Evolutionary conservation across 2,797 vertebrate species (phyloP).

Genomic region (Adelosebastes latens): DNA sequence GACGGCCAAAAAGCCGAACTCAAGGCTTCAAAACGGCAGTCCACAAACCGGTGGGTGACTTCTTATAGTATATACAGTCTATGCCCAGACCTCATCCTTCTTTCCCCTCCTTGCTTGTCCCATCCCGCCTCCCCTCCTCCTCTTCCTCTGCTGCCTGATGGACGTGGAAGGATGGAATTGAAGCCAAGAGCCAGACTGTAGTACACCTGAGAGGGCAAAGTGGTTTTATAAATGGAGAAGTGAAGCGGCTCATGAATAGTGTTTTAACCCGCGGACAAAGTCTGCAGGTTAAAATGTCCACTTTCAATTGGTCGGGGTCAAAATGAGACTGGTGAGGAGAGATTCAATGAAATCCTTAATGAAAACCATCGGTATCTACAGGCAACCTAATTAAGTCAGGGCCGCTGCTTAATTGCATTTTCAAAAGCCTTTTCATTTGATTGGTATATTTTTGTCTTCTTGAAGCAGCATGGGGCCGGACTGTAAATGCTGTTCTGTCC

Average conservation of each 20-base stretch:
- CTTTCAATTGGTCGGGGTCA: conserved; percentile 61
- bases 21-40: no score
- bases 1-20: no score
- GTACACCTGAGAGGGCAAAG: conserved; percentile 58
- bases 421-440: conserved; percentile 69
- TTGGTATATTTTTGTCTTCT: conserved; percentile 63
- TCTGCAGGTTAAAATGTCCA: conserved; percentile 58
- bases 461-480: conserved; percentile 33
- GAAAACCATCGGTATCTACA: conserved; percentile 71
- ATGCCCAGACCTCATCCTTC: conserved; percentile 36
- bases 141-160: conserved; percentile 39
- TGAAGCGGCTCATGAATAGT: conserved; percentile 66
- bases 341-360: conserved; percentile 73
- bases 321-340: conserved; percentile 54
- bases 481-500: conserved; percentile 42
- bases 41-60: no score
- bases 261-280: conserved; percentile 57
- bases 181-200: conserved; percentile 55
- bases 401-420: conserved; percentile 74
- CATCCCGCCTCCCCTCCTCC: background rate
- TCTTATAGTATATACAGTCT: no score
- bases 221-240: conserved; percentile 60
- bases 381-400: conserved; percentile 73
- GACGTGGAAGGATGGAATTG: conserved; percentile 53
- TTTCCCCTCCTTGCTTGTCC: conserved; percentile 16